Evolutionary conservation across 64 coral and sea anemone genomes (phyloP).

Genomic region (Actinia tenebrosa): DNA sequence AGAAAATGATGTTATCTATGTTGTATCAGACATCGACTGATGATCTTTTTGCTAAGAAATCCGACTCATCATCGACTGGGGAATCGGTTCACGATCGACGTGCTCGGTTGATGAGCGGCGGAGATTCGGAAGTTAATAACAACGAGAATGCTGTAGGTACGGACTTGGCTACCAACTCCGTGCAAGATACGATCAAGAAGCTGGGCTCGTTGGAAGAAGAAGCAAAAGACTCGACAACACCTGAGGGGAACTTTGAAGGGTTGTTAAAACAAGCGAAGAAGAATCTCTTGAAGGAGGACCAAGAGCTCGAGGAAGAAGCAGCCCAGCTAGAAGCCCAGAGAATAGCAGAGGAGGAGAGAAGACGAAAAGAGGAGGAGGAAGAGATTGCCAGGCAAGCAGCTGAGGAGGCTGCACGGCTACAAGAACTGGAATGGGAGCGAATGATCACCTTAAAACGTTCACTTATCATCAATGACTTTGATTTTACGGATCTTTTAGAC

Average conservation of each 20-base stretch:
- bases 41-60: constrained; percentile 47
- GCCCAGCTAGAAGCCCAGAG: constrained; percentile 42
- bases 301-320: constrained; percentile 17
- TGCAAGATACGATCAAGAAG: constrained; percentile 50
- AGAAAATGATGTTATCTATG: constrained; percentile 93
- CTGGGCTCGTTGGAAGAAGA: constrained; percentile 53
- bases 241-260: constrained; percentile 40
- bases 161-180: constrained; percentile 22
- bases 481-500: constrained; percentile 89
- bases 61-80: constrained; percentile 21
- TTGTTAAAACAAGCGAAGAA: constrained; percentile 43
- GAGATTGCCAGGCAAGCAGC: constrained; percentile 66
- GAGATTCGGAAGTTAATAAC: constrained; percentile 8
- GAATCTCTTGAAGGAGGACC: constrained; percentile 8
- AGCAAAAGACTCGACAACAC: constrained; percentile 1
- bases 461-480: constrained; percentile 94
- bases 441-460: constrained; percentile 91
- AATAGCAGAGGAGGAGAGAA: constrained; percentile 56
- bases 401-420: constrained; percentile 68
- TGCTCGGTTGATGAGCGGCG: constrained; percentile 22
- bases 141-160: constrained; percentile 27
- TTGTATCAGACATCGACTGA: constrained; percentile 76
- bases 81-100: constrained; percentile 49
- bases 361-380: constrained; percentile 61
- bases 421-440: constrained; percentile 95